Evolutionary conservation across 2,797 vertebrate species (phyloP), one percentile per base, ranked within the genome.

Genomic region (Hydrophis major): DNA sequence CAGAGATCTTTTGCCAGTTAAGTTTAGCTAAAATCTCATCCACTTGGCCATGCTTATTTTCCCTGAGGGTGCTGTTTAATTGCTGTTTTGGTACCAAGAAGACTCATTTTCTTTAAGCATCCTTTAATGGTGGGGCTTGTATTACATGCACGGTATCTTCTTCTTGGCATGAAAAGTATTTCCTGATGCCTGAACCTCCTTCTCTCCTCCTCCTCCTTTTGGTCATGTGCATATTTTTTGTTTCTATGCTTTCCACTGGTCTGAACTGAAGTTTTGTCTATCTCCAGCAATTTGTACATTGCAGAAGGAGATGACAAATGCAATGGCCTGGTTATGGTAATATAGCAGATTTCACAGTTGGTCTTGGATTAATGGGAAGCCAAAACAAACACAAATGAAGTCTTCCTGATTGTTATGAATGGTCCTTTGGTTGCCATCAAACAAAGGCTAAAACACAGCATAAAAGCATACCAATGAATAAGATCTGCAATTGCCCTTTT

Each of bases 351-450:
- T 97, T 97, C 96, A 94, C 96, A 96, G 94, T 97, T 97, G 96
- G 94, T 97, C 97, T 96, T 90, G 97, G 94, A 94, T 94, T 97
- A 97, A 97, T 93, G 94, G 95, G 96, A 97, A 96, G 95, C 87
- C 91, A 97, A 98, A 97, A 97, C 95, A 97, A 97, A 97, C 92
- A 95, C 94, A 96, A 96, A 97, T 94, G 96, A 96, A 97, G 94
- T 95, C 96, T 95, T 96, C 95, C 92, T 94, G 91, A 95, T 96
- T 96, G 95, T 93, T 96, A 94, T 90, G 94, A 96, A 93, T 95
- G 93, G 96, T 95, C 94, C 96, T 96, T 95, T 94, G 96, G 93
- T 94, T 96, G 95, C 95, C 94, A 89, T 96, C 94, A 95, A 95
- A 96, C 92, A 95, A 95, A 96, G 89, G 94, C 93, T 96, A 97